Evolutionary conservation across 2,888 invertebrate genomes (phyloP).

Genomic region (Sipha maydis): DNA sequence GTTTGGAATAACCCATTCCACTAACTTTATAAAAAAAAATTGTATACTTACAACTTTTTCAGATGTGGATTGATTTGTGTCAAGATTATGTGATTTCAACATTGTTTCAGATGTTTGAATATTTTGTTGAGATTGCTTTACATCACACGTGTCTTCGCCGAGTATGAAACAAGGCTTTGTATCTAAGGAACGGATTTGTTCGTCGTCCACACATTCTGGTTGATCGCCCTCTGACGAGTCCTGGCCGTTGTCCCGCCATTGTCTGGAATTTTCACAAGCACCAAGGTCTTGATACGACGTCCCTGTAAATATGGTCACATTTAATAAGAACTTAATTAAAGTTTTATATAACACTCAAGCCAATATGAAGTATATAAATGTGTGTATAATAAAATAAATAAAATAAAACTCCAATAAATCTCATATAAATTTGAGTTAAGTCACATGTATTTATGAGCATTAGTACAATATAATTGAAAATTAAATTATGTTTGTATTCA

Average conservation of each 20-base stretch:
- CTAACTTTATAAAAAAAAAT: neutral
- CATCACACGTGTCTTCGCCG: constrained; percentile 67
- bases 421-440: constrained; percentile 46
- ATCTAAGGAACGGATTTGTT: constrained; percentile 58
- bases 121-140: constrained; percentile 66
- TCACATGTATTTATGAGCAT: constrained; percentile 52
- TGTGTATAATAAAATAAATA: constrained; percentile 16
- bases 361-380: neutral
- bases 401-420: constrained; percentile 26
- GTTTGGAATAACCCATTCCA: too few relatives aligned
- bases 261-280: constrained; percentile 63
- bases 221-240: constrained; percentile 66
- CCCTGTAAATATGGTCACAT: constrained; percentile 54
- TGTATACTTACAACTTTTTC: constrained; percentile 49
- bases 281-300: constrained; percentile 64
- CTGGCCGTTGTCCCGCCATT: constrained; percentile 64
- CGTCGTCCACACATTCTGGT: constrained; percentile 65
- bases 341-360: constrained; percentile 33
- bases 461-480: constrained; percentile 34
- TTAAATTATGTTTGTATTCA: constrained; percentile 3
- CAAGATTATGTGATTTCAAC: constrained; percentile 17
- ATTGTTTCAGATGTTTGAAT: constrained; percentile 30
- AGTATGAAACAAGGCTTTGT: constrained; percentile 69
- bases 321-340: neutral
- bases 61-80: constrained; percentile 8